A percentile compares a stretch with the other conserved stretches of the same genome.
These are phyloP conservation scores for Macrophya alboannulata DNA, from an alignment of 2,888 invertebrate species.

Conservation along the genomic window DNA sequence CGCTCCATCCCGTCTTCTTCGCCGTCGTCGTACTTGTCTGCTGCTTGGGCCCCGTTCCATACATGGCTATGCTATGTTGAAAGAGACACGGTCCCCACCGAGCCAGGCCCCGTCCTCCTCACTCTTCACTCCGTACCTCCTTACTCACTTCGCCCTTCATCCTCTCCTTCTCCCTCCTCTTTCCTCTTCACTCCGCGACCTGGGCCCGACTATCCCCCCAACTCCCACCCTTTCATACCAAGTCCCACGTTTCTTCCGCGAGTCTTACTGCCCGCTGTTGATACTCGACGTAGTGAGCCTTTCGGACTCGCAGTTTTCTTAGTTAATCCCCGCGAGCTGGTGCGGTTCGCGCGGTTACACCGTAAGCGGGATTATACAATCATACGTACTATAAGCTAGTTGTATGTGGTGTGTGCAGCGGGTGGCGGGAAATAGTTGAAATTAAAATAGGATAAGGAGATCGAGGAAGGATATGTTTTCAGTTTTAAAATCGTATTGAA, in stretches of 20 bases:
- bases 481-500: not conserved
- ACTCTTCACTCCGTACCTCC: not conserved
- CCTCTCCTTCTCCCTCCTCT: slow-evolving; percentile 20
- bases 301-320: slow-evolving; percentile 41
- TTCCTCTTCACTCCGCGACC: slow-evolving; percentile 37
- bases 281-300: slow-evolving; percentile 45
- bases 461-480: not conserved
- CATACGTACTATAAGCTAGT: not conserved
- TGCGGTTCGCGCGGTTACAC: slow-evolving; percentile 16
- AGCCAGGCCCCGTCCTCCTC: slow-evolving; percentile 28
- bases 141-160: slow-evolving; percentile 28
- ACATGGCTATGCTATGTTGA: slow-evolving; percentile 79
- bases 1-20: slow-evolving; percentile 16
- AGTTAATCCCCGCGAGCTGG: slow-evolving; percentile 50
- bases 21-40: slow-evolving; percentile 42
- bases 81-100: slow-evolving; percentile 69
- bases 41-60: slow-evolving; percentile 72
- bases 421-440: slow-evolving; percentile 26
- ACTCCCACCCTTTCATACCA: slow-evolving; percentile 48
- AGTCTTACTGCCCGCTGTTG: slow-evolving; percentile 52
- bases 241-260: slow-evolving; percentile 56
- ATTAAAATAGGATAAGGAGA: not conserved
- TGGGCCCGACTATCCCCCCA: slow-evolving; percentile 23
- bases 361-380: not conserved
- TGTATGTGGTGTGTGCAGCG: slow-evolving; percentile 25